Conservation (phyloP, 2,888 invertebrate genomes). For the Drosophila antonietae region DNA sequence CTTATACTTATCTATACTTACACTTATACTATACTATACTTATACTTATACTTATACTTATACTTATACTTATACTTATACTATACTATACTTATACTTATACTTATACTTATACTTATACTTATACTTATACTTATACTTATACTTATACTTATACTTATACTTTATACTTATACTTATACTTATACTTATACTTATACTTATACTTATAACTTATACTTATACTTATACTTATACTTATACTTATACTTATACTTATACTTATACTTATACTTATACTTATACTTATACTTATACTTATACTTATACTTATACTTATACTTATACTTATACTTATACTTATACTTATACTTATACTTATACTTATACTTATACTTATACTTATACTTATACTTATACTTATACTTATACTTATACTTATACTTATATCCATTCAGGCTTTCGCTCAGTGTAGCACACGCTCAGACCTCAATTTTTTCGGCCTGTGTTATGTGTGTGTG, state of each 20-base stretch:
- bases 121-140: conserved; percentile 7
- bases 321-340: conserved; percentile 3
- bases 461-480: not conserved
- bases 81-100: conserved; percentile 2
- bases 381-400: conserved; percentile 3
- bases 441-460: conserved; percentile 9
- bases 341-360: conserved; percentile 4
- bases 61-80: conserved; percentile 10
- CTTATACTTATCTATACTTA: conserved; percentile 4
- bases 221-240: conserved; percentile 6
- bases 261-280: conserved; percentile 8
- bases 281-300: conserved; percentile 6
- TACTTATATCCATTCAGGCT: not conserved
- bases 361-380: conserved; percentile 10
- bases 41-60: conserved; percentile 5
- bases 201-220: conserved; percentile 5
- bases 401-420: conserved; percentile 1
- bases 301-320: conserved; percentile 7
- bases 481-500: conserved; percentile 3
- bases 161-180: not conserved
- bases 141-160: conserved; percentile 1
- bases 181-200: conserved; percentile 2
- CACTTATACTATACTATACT: not conserved
- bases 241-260: conserved; percentile 7
- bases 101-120: conserved; percentile 7